Base-by-base conservation (phyloP, 2,113 vertebrate species). In the Struthio camelus region DNA sequence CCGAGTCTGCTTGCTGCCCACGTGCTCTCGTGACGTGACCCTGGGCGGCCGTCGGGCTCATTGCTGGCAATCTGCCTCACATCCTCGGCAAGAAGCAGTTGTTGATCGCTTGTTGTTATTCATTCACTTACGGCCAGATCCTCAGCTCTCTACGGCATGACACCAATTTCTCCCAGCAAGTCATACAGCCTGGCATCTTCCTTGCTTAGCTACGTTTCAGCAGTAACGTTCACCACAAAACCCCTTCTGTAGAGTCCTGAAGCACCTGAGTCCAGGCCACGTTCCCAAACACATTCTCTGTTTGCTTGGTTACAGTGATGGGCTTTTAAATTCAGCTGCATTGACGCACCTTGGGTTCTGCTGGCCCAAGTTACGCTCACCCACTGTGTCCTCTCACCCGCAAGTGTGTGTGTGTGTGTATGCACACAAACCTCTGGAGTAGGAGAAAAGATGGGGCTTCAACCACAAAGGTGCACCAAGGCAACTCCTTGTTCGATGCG, bases 71-170 rank as follows among this genome's bases (percentile, higher is more conserved):
- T 8, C 40, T 62, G 92, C 73, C 58, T 30, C 36, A 66, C 46
- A 79, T 24, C 42, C 58, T 89, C 58, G 53, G 77, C 66, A 83
- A 89, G 83, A 56, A 78, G 72, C 30, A 59, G 27, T 48, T 75
- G 50, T 13, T n/a, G 62, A 66, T 24, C 0, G 0, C 42, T 93
- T 91, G 44, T 42, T 87, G 79, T 90, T 83, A 82, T 87, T 92
- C 81, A 78, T 59, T 90, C 54, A 69, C 32, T 91, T 83, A 72
- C 0, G 7, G 36, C 32, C 50, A 34, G 76, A 69, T 87, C 62
- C 54, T 85, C 0, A 0, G 36, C 67, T 92, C 40, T 86, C 50
- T 9, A 16, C 34, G 53, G 30, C 53, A 17, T 1, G 8, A 85
- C 65, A 83, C 46, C 2, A 1, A 61, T 27, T 62, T 65, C 73